These are phyloP conservation scores for Drosophila pseudoobscura DNA, from an alignment of 1,140 invertebrate genomes.

Conservation along the genomic window DNA sequence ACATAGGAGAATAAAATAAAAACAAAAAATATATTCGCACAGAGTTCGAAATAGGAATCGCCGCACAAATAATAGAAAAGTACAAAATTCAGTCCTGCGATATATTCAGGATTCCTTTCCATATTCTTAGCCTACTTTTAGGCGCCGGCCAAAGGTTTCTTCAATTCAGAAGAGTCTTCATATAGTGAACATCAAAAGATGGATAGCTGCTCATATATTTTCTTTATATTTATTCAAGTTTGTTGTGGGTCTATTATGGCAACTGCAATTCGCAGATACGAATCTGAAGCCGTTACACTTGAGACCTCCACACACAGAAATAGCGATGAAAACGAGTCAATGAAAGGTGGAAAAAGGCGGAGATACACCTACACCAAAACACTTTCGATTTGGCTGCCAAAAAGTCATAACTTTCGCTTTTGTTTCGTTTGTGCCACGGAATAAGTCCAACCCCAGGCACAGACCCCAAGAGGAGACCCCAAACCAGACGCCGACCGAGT, in stretches of 20 bases:
- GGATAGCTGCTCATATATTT: background rate
- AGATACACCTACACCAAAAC: constrained; percentile 27
- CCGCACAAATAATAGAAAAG: too few relatives aligned
- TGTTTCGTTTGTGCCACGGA: constrained; percentile 31
- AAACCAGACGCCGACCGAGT: constrained; percentile 26
- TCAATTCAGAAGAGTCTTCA: too few relatives aligned
- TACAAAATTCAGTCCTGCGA: too few relatives aligned
- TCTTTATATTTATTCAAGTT: background rate
- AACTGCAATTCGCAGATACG: constrained; percentile 65
- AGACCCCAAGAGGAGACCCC: background rate
- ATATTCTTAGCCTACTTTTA: too few relatives aligned
- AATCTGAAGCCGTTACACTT: constrained; percentile 31
- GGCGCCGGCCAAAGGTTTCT: too few relatives aligned
- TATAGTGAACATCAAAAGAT: too few relatives aligned
- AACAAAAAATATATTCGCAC: background rate
- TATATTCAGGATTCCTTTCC: too few relatives aligned
- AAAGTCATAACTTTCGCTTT: constrained; percentile 78
- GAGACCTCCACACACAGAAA: background rate
- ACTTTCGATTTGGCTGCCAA: constrained; percentile 67
- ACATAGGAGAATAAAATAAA: background rate
- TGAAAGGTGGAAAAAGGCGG: background rate
- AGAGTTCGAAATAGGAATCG: too few relatives aligned
- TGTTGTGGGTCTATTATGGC: constrained; percentile 27
- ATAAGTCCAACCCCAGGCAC: constrained; percentile 29
- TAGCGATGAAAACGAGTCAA: background rate